Evolutionary conservation across 2,113 vertebrate species (phyloP).

Genomic region (Steatornis caripensis): DNA sequence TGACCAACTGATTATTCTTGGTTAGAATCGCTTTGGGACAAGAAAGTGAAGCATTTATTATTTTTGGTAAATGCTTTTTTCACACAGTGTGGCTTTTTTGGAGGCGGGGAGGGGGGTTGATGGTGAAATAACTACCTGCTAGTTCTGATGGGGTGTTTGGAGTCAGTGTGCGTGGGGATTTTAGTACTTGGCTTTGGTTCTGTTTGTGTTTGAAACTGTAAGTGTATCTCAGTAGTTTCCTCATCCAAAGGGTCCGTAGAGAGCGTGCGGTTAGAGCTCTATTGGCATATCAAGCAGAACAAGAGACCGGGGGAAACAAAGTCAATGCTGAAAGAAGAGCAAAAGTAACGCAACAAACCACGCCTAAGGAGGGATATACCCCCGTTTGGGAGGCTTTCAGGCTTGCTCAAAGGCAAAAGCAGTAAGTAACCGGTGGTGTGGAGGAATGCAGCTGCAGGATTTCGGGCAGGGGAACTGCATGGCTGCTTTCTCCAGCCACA

Average conservation of each 20-base stretch:
- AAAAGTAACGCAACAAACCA: background rate
- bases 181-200: background rate
- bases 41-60: background rate
- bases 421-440: background rate
- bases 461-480: background rate
- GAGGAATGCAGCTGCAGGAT: background rate
- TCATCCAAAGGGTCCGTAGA: fast-evolving
- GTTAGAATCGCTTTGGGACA: background rate
- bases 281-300: background rate
- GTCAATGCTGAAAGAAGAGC: background rate
- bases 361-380: background rate
- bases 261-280: background rate
- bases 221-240: background rate
- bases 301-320: background rate
- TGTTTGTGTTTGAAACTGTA: background rate
- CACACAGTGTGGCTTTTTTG: background rate
- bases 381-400: background rate
- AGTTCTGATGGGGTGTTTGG: background rate
- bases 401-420: background rate
- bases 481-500: fast-evolving
- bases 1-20: background rate
- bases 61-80: background rate
- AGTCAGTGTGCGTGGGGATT: background rate
- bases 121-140: background rate
- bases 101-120: no score